A percentile compares a stretch with the other conserved stretches of the same genome.
phyloP scores from a whole-genome alignment of 1,140 invertebrate species.

The Gyrodactylus salaris region DNA sequence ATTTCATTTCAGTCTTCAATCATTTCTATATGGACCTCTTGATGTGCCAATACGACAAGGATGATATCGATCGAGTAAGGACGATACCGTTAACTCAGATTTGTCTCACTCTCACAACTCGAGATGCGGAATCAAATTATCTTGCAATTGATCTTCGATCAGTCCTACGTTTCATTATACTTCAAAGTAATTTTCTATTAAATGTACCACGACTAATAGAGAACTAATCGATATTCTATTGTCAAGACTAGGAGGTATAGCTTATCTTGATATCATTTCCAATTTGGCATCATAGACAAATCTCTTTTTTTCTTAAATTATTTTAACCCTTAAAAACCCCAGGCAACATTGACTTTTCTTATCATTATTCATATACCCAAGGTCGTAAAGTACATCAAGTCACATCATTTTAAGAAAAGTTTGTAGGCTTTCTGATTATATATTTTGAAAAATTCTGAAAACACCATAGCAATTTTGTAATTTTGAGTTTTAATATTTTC shows the following conservation, averaged over 20 bases:
- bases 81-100: neutral
- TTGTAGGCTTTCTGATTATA: too few relatives aligned
- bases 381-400: too few relatives aligned
- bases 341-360: too few relatives aligned
- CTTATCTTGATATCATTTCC: neutral
- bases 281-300: too few relatives aligned
- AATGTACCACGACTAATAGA: neutral
- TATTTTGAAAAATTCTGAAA: too few relatives aligned
- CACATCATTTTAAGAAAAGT: too few relatives aligned
- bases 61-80: neutral
- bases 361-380: too few relatives aligned
- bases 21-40: neutral
- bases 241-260: neutral
- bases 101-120: neutral
- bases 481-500: too few relatives aligned
- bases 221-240: too few relatives aligned
- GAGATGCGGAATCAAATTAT: neutral
- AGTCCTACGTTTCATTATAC: neutral
- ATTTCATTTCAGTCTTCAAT: neutral
- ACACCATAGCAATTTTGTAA: too few relatives aligned
- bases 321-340: too few relatives aligned
- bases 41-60: neutral
- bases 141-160: neutral
- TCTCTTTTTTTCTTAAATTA: too few relatives aligned
- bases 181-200: neutral